phyloP scores from a whole-genome alignment of 2,797 vertebrate species.

The Coregonus ussuriensis region DNA sequence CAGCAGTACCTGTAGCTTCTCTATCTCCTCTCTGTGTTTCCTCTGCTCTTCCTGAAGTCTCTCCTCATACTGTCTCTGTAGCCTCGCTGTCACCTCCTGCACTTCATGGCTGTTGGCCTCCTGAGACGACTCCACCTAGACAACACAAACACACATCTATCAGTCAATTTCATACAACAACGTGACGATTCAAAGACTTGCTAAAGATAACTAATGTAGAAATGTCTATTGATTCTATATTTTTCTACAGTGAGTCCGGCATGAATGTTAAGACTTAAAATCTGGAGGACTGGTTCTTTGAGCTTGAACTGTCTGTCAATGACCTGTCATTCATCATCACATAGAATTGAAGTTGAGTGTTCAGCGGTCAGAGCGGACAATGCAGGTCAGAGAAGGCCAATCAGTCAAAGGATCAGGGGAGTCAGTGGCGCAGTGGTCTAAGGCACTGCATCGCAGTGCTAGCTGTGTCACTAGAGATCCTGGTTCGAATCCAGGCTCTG shows the following conservation, averaged over 20 bases:
- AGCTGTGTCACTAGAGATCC: too few relatives aligned
- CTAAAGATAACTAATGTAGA: neutral
- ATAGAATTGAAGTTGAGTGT: neutral
- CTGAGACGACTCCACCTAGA: conserved; percentile 86
- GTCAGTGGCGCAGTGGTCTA: too few relatives aligned
- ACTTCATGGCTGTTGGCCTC: conserved; percentile 84
- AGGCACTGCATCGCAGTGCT: too few relatives aligned
- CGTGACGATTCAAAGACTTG: neutral
- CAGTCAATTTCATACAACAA: neutral
- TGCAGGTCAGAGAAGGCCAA: neutral
- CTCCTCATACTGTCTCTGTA: conserved; percentile 86
- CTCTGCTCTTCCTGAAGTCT: conserved; percentile 82
- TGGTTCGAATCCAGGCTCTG: too few relatives aligned
- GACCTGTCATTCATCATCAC: conserved; percentile 6
- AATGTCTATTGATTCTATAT: neutral
- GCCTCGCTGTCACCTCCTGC: conserved; percentile 84
- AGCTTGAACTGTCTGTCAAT: neutral
- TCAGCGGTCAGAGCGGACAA: neutral
- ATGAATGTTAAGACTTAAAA: neutral
- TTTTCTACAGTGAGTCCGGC: too few relatives aligned
- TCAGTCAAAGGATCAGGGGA: conserved; percentile 4
- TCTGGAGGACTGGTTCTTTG: neutral
- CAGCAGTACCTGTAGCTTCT: conserved; percentile 83
- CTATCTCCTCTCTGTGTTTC: conserved; percentile 86
- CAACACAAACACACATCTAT: conserved; percentile 30